Conservation (phyloP, 2,797 vertebrate species). For the Sebastes trivittatus region DNA sequence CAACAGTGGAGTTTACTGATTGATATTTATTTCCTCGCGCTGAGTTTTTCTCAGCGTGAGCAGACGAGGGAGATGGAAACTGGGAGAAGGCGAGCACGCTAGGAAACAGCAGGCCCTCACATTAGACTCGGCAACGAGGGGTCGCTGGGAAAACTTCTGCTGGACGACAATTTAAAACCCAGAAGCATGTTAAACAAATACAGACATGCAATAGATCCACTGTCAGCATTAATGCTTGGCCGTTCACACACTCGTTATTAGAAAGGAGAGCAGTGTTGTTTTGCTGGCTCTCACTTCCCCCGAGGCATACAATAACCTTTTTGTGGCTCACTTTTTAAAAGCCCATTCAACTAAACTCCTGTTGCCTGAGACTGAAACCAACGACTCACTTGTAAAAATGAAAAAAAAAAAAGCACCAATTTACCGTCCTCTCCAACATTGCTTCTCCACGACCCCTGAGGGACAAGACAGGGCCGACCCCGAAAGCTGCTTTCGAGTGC, state of each 20-base stretch:
- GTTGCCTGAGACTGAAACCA: slow-evolving; percentile 29
- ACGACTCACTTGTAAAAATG: slow-evolving; percentile 24
- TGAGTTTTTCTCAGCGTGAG: slow-evolving; percentile 26
- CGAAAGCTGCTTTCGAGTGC: not conserved
- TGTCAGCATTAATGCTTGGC: slow-evolving; percentile 46
- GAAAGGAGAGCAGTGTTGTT: slow-evolving; percentile 46
- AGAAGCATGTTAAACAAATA: slow-evolving; percentile 67
- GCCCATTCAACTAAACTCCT: slow-evolving; percentile 31
- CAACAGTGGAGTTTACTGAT: slow-evolving; percentile 30
- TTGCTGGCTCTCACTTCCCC: slow-evolving; percentile 26
- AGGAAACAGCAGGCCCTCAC: slow-evolving; percentile 58
- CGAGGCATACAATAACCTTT: slow-evolving; percentile 56
- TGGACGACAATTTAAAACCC: slow-evolving; percentile 52
- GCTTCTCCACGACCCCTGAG: not conserved
- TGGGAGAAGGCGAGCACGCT: not conserved
- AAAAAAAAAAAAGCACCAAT: not conserved
- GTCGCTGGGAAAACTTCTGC: slow-evolving; percentile 35
- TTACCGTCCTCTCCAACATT: not conserved
- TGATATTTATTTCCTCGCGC: slow-evolving; percentile 49
- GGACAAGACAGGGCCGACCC: not conserved
- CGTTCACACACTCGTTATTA: slow-evolving; percentile 32
- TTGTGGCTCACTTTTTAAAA: slow-evolving; percentile 54
- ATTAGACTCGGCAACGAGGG: slow-evolving; percentile 11
- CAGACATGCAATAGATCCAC: slow-evolving; percentile 56
- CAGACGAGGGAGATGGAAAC: slow-evolving; percentile 27